These are phyloP conservation scores for Linyphia triangularis DNA, from an alignment of 2,888 invertebrate genomes.

Conservation along the genomic window DNA sequence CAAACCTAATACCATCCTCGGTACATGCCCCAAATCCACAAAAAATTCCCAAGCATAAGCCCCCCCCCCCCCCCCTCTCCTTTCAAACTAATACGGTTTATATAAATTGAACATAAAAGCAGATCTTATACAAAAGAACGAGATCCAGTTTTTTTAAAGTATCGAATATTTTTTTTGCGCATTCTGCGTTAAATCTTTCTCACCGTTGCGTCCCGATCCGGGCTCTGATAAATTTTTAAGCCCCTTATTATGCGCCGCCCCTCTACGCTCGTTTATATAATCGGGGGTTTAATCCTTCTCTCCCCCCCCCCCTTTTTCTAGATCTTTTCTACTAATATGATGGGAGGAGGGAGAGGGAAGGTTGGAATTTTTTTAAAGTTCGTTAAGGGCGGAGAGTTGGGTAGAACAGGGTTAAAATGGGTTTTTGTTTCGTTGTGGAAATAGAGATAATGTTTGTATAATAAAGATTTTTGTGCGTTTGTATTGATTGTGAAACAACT, in stretches of 20 bases:
- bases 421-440: neutral
- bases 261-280: constrained; percentile 66
- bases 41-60: neutral
- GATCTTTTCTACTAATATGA: constrained; percentile 33
- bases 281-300: constrained; percentile 58
- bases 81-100: neutral
- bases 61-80: neutral
- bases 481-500: neutral
- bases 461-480: neutral
- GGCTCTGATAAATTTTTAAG: constrained; percentile 70
- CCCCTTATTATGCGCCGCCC: constrained; percentile 63
- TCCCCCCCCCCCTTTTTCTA: neutral
- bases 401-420: neutral
- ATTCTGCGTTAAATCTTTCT: constrained; percentile 58
- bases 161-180: constrained; percentile 7
- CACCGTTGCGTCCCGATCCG: constrained; percentile 29
- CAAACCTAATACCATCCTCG: neutral
- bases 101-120: constrained; percentile 63
- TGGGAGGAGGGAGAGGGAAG: constrained; percentile 6
- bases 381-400: neutral
- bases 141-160: neutral
- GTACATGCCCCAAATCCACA: constrained; percentile 2
- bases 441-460: constrained; percentile 1
- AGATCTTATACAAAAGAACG: constrained; percentile 38
- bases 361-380: constrained; percentile 3